Evolutionary conservation across 2,888 invertebrate genomes (phyloP), one percentile per base, ranked within the genome.

Genomic region (Drosophila stalkeri): DNA sequence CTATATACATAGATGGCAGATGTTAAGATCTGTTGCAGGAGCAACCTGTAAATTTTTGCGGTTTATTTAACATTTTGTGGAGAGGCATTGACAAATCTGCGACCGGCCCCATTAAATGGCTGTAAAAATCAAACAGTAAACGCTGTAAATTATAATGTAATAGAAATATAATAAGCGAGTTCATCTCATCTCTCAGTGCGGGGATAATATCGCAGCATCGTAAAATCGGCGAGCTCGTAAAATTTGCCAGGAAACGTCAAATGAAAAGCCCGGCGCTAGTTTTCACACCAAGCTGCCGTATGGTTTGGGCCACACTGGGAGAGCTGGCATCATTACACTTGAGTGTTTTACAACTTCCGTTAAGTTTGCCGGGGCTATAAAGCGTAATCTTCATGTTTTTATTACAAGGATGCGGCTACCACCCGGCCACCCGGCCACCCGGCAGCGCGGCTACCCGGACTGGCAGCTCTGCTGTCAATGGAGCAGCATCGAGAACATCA

Each of bases 341-440:
- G 90, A 91, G 83, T 87, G 84, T 92, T 92, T 92, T 92, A 91
- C 92, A 91, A 92, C 92, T 92, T 92, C 90, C 84, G 80, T 74
- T 78, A 78, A 89, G 85, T 88, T 89, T 72, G 79, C 51, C 74
- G 67, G 60, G 69, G 89, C 75, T 72, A 82, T 88, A 88, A 88
- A 88, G 81, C 69, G 88, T 88, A 88, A 88, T 90, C 88, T 90
- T 88, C 90, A 89, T 88, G 88, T 89, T 88, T 88, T 88, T 88
- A 88, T 88, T 88, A 88, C 80, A 52, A 55, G 57, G 49, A 62
- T 61, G 57, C 37, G 55, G 37, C 56, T 12, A 18, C 12, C 33
- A 41, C 46, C 43, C 44, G 51, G 6, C 20, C 16, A 11, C 35
- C 39, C 16, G 16, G n/a, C 41, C 6, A 7, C 35, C 35, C 11